Conservation (phyloP, 2,797 vertebrate species). For the Saxicola maurus region DNA sequence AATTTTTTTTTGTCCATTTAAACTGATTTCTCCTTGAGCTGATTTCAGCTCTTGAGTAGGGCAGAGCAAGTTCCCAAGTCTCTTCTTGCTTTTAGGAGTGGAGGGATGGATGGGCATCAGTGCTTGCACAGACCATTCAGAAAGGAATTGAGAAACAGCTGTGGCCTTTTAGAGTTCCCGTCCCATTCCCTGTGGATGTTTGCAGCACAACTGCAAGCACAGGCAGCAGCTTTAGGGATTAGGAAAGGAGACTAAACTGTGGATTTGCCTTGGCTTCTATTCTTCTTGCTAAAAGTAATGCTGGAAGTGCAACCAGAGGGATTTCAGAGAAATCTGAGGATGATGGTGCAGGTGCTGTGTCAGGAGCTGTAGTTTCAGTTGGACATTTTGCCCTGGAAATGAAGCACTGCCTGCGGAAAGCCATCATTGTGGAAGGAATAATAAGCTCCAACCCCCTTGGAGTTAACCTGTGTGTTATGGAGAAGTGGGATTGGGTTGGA, state of each 20-base stretch:
- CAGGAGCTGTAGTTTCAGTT: not conserved
- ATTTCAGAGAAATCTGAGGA: not conserved
- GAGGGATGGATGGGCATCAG: not conserved
- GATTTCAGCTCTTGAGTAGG: not conserved
- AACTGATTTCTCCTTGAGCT: not conserved
- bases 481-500: not conserved
- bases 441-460: not conserved
- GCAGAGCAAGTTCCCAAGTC: not conserved
- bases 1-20: too few relatives aligned
- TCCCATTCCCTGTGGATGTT: not conserved
- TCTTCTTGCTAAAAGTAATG: not conserved
- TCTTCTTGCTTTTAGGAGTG: not conserved
- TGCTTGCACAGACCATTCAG: not conserved
- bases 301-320: not conserved
- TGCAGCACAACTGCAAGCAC: not conserved
- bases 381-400: not conserved
- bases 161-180: not conserved
- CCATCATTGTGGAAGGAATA: accelerated
- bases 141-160: not conserved
- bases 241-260: not conserved
- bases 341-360: not conserved
- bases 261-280: not conserved
- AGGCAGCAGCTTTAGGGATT: not conserved
- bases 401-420: not conserved
- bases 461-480: accelerated